These are phyloP conservation scores for Leptogaster cylindrica DNA, from an alignment of 2,888 invertebrate species.

Conservation along the genomic window DNA sequence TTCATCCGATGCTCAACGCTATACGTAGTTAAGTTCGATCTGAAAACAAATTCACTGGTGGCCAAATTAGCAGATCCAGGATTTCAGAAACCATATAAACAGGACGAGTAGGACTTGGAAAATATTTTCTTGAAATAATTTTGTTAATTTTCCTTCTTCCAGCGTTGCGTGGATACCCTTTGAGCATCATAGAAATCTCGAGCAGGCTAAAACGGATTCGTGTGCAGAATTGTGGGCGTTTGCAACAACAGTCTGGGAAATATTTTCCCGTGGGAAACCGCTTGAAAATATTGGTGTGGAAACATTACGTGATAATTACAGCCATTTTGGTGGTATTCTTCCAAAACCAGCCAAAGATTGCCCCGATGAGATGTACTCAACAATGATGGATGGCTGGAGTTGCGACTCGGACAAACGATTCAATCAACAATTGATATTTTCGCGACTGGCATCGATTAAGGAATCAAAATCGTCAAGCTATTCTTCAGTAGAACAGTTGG, in stretches of 20 bases:
- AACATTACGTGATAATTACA: slow-evolving; percentile 51
- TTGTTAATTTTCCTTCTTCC: background rate
- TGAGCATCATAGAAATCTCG: slow-evolving; percentile 76
- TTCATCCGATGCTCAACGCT: slow-evolving; percentile 83
- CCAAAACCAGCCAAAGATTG: slow-evolving; percentile 73
- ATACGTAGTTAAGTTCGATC: slow-evolving; percentile 76
- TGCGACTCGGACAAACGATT: slow-evolving; percentile 72
- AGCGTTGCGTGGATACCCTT: slow-evolving; percentile 77
- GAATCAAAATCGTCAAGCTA: slow-evolving; percentile 49
- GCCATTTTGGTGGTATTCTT: slow-evolving; percentile 65
- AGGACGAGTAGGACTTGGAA: slow-evolving; percentile 67
- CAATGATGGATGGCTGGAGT: slow-evolving; percentile 85
- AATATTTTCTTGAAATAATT: slow-evolving; percentile 5
- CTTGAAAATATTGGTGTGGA: slow-evolving; percentile 55
- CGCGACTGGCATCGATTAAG: slow-evolving; percentile 54
- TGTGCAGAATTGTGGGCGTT: slow-evolving; percentile 90
- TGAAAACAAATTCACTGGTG: slow-evolving; percentile 68
- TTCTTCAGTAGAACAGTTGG: slow-evolving; percentile 44
- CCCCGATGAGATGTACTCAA: slow-evolving; percentile 74
- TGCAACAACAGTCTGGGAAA: slow-evolving; percentile 91
- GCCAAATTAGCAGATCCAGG: slow-evolving; percentile 88
- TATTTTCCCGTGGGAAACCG: slow-evolving; percentile 79
- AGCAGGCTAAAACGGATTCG: slow-evolving; percentile 69
- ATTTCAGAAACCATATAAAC: slow-evolving; percentile 67
- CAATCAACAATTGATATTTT: slow-evolving; percentile 81